A percentile compares a stretch with the other conserved stretches of the same genome.
Conservation (phyloP, 2,888 invertebrate genomes). For the Subacronicta megacephala region DNA sequence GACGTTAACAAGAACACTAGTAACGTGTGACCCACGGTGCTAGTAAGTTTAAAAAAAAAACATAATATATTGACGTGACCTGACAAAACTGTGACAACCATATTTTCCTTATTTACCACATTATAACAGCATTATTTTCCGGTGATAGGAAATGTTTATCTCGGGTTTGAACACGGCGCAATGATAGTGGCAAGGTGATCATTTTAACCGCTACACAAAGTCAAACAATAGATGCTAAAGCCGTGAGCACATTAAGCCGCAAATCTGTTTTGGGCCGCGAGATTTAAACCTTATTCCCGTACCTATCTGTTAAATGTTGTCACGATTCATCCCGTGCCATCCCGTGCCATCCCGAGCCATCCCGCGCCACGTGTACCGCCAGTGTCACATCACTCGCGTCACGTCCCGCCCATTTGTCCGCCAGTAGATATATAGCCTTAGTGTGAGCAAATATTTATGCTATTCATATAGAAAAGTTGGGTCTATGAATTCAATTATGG, state of each 20-base stretch:
- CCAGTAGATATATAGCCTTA: slow-evolving; percentile 56
- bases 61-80: too few relatives aligned
- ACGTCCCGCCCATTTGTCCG: slow-evolving; percentile 57
- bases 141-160: too few relatives aligned
- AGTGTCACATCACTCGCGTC: slow-evolving; percentile 35
- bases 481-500: slow-evolving; percentile 54
- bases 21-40: too few relatives aligned
- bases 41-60: too few relatives aligned
- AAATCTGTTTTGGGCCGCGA: too few relatives aligned
- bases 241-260: background rate
- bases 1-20: too few relatives aligned
- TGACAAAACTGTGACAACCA: too few relatives aligned
- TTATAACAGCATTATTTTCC: too few relatives aligned
- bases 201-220: too few relatives aligned
- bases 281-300: slow-evolving; percentile 33
- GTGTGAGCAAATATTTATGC: slow-evolving; percentile 54
- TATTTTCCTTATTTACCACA: too few relatives aligned
- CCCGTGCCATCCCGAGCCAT: slow-evolving; percentile 37
- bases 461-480: slow-evolving; percentile 49
- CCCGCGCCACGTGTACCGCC: slow-evolving; percentile 41
- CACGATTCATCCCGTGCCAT: slow-evolving; percentile 40
- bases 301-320: slow-evolving; percentile 17
- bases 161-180: too few relatives aligned
- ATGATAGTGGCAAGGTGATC: too few relatives aligned
- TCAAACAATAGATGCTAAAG: background rate